A percentile compares a stretch with the other conserved stretches of the same genome.
phyloP scores from a whole-genome alignment of 2,888 invertebrate genomes.

The Rhabditophanes sp. region DNA sequence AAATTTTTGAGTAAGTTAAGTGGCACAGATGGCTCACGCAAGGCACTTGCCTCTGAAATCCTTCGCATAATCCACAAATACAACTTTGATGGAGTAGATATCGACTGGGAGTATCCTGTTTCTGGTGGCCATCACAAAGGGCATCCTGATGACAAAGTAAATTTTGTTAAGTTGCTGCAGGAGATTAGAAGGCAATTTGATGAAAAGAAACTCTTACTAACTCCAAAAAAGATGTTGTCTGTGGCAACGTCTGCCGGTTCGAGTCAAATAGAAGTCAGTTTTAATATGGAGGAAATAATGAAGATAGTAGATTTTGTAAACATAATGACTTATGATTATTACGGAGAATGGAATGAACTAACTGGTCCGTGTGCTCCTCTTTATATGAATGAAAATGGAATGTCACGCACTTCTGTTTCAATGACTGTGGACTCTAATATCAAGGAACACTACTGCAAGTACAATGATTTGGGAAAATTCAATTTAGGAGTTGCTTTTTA shows the following conservation, averaged over 20 bases:
- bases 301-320: constrained; percentile 42
- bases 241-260: constrained; percentile 42
- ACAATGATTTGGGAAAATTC: too few species aligned
- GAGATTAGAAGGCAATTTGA: constrained; percentile 27
- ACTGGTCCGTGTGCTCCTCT: too few species aligned
- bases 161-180: constrained; percentile 34
- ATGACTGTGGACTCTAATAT: constrained; percentile 41
- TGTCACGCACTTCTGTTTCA: too few species aligned
- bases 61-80: constrained; percentile 21
- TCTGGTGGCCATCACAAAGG: constrained; percentile 37
- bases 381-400: too few species aligned
- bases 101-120: constrained; percentile 44
- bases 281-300: constrained; percentile 31
- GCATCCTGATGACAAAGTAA: constrained; percentile 23
- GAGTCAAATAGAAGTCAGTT: constrained; percentile 42
- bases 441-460: constrained; percentile 41
- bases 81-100: constrained; percentile 39
- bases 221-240: too few species aligned
- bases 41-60: constrained; percentile 20
- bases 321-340: constrained; percentile 43
- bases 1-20: constrained; percentile 31
- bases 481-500: constrained; percentile 42
- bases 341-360: constrained; percentile 41
- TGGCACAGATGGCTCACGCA: constrained; percentile 19
- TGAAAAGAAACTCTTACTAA: constrained; percentile 17